Conservation (phyloP, 2,888 invertebrate genomes). For the Nomada flava region DNA sequence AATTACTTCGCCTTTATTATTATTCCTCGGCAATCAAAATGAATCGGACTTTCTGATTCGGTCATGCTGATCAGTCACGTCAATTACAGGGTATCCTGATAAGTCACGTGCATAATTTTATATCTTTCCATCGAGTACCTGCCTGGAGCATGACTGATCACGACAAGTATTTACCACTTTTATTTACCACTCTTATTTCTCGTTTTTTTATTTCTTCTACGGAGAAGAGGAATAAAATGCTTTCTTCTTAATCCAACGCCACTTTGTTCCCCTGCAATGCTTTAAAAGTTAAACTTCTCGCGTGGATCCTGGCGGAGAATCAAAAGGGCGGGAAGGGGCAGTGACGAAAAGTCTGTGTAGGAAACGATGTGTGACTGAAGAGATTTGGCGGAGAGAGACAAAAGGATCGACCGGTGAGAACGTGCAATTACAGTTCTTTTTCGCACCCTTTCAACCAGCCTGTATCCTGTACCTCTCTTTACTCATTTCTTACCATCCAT, state of each 20-base stretch:
- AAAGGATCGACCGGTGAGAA: too few relatives aligned
- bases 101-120: constrained; percentile 42
- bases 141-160: background rate
- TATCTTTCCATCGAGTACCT: constrained; percentile 12
- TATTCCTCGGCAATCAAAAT: constrained; percentile 57
- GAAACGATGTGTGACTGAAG: constrained; percentile 1
- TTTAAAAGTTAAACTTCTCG: background rate
- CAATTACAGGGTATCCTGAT: constrained; percentile 70
- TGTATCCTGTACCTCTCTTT: background rate
- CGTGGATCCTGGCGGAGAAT: background rate
- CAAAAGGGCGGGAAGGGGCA: background rate
- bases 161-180: background rate
- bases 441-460: constrained; percentile 1
- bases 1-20: constrained; percentile 13
- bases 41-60: constrained; percentile 64
- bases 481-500: background rate
- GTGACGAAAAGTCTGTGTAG: background rate
- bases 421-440: background rate
- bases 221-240: too few relatives aligned
- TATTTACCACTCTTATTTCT: background rate
- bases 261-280: too few relatives aligned
- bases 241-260: too few relatives aligned
- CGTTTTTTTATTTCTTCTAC: background rate
- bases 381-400: constrained; percentile 3
- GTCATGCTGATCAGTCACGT: constrained; percentile 67